These are phyloP conservation scores for Aleiodes testaceus DNA, from an alignment of 2,888 invertebrate genomes.

Conservation along the genomic window DNA sequence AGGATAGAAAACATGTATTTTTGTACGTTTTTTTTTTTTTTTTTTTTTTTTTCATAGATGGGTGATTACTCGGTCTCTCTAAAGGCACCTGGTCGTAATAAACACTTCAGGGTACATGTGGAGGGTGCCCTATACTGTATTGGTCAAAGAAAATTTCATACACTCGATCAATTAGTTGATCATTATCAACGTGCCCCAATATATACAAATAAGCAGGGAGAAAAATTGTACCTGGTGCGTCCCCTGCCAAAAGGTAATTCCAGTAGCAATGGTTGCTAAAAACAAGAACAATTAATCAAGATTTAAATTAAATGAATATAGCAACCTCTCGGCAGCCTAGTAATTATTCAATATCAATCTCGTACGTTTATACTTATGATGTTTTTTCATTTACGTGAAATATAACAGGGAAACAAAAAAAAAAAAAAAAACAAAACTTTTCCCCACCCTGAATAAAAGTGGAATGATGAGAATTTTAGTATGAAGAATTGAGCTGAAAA, in stretches of 20 bases:
- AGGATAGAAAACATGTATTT: too few species aligned
- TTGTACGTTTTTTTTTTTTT: too few species aligned
- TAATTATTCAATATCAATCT: constrained; percentile 61
- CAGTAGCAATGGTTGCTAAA: constrained; percentile 71
- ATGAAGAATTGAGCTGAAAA: too few species aligned
- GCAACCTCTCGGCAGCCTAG: constrained; percentile 49
- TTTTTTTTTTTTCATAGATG: constrained; percentile 78
- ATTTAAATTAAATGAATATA: constrained; percentile 3
- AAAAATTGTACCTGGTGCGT: constrained; percentile 96
- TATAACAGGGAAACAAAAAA: not conserved
- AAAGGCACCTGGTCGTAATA: constrained; percentile 98
- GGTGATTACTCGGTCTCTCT: constrained; percentile 98
- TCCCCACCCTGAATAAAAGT: not conserved
- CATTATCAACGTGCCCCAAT: constrained; percentile 99
- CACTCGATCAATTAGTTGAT: constrained; percentile 95
- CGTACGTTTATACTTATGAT: constrained; percentile 66
- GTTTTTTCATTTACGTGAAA: constrained; percentile 15
- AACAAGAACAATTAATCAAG: constrained; percentile 22
- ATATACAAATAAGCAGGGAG: constrained; percentile 97
- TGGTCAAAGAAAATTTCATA: constrained; percentile 97
- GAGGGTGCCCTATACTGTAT: constrained; percentile 95
- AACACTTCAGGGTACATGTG: constrained; percentile 98
- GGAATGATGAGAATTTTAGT: not conserved
- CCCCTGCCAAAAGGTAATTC: constrained; percentile 84
- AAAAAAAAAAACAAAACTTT: not conserved